phyloP scores from a whole-genome alignment of 2,797 vertebrate species.

The Aplochiton taeniatus region DNA sequence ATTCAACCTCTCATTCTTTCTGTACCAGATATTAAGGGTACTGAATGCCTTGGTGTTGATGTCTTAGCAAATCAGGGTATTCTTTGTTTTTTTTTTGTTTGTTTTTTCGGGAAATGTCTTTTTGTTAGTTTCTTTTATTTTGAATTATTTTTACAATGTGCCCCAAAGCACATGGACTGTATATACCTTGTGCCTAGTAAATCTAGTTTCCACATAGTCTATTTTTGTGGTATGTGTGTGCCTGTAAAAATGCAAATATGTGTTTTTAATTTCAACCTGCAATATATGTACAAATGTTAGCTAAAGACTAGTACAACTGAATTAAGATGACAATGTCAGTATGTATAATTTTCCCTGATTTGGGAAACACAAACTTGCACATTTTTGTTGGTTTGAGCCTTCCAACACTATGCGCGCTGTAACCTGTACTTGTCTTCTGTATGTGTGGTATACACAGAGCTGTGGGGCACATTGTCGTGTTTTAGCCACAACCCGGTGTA shows the following conservation, averaged over 20 bases:
- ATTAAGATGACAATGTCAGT: slow-evolving; percentile 80
- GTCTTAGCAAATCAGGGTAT: slow-evolving; percentile 82
- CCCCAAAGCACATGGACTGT: slow-evolving; percentile 79
- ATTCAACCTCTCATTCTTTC: slow-evolving; percentile 65
- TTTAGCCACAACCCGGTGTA: slow-evolving; percentile 69
- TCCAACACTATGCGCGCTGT: slow-evolving; percentile 76
- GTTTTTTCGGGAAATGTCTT: slow-evolving; percentile 59
- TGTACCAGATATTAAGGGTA: slow-evolving; percentile 70
- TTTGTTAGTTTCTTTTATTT: slow-evolving; percentile 45
- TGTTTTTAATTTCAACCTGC: slow-evolving; percentile 78
- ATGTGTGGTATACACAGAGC: slow-evolving; percentile 67
- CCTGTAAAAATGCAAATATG: slow-evolving; percentile 79
- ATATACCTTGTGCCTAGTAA: slow-evolving; percentile 84
- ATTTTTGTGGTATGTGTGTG: slow-evolving; percentile 81
- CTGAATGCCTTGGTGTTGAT: slow-evolving; percentile 79
- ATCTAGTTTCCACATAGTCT: slow-evolving; percentile 82
- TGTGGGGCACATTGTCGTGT: slow-evolving; percentile 67
- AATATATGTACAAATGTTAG: slow-evolving; percentile 77
- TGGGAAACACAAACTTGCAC: slow-evolving; percentile 80
- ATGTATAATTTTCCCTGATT: slow-evolving; percentile 75
- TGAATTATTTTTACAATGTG: slow-evolving; percentile 71
- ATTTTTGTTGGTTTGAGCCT: slow-evolving; percentile 80
- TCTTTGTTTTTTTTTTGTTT: slow-evolving; percentile 72
- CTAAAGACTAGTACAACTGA: slow-evolving; percentile 74
- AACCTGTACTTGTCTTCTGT: slow-evolving; percentile 72